A percentile compares a stretch with the other conserved stretches of the same genome.
Evolutionary conservation across 2,888 invertebrate genomes (phyloP).

Genomic region (Sinohyriopsis cumingii): DNA sequence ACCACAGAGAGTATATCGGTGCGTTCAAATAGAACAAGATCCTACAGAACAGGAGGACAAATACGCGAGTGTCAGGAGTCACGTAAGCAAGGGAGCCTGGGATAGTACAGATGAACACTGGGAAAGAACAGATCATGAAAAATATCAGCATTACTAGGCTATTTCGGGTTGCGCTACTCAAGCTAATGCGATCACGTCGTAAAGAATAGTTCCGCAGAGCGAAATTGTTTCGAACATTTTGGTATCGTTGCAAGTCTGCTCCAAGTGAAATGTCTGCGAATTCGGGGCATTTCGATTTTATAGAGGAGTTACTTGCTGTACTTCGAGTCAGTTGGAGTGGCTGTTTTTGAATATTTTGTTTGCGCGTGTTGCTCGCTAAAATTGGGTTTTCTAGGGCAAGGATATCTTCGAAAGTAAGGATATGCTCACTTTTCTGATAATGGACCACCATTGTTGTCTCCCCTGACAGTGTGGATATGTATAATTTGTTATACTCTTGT

Average conservation of each 20-base stretch:
- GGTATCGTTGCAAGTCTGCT: constrained; percentile 59
- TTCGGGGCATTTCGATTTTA: constrained; percentile 43
- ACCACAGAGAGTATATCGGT: constrained; percentile 66
- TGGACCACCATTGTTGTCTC: constrained; percentile 46
- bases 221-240: constrained; percentile 53
- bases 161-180: constrained; percentile 64
- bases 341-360: constrained; percentile 35
- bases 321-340: constrained; percentile 46
- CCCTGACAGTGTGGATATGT: constrained; percentile 40
- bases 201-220: constrained; percentile 54
- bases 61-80: constrained; percentile 34
- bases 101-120: constrained; percentile 58
- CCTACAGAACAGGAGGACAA: constrained; percentile 49
- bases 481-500: constrained; percentile 16
- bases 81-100: constrained; percentile 42
- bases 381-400: constrained; percentile 60
- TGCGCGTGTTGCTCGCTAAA: constrained; percentile 34
- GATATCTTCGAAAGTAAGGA: constrained; percentile 54
- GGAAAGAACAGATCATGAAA: constrained; percentile 58
- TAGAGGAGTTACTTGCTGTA: constrained; percentile 43
- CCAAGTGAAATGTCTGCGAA: constrained; percentile 66
- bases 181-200: constrained; percentile 53
- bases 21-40: constrained; percentile 63
- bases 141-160: constrained; percentile 63
- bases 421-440: constrained; percentile 54